Evolutionary conservation across 2,113 vertebrate species (phyloP).

Genomic region (Antechinus flavipes): DNA sequence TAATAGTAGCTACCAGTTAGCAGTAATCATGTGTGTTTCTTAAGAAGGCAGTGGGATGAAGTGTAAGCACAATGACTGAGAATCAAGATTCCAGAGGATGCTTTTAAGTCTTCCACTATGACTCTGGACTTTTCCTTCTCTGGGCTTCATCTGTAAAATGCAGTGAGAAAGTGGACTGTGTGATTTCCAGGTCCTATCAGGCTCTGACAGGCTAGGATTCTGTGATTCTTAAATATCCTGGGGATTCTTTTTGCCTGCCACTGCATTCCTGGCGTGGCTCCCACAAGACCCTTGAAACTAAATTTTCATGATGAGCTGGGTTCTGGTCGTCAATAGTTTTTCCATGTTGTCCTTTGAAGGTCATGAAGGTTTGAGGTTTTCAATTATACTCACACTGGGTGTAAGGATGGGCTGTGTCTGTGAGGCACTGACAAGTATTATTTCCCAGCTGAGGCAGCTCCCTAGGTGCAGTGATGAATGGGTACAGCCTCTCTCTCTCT

Average conservation of each 20-base stretch:
- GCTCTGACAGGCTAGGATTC: too few relatives aligned
- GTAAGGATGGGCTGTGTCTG: neutral
- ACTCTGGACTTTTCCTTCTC: neutral
- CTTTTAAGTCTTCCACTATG: neutral
- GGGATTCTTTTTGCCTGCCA: neutral
- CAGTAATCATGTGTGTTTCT: neutral
- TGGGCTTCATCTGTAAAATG: neutral
- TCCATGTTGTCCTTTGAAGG: slow-evolving; percentile 42
- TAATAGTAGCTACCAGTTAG: neutral
- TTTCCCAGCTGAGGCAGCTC: slow-evolving; percentile 18
- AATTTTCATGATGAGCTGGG: neutral
- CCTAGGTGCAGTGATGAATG: slow-evolving; percentile 49
- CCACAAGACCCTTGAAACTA: slow-evolving; percentile 11
- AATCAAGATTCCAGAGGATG: neutral
- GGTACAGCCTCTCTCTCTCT: neutral
- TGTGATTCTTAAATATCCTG: neutral
- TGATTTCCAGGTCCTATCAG: neutral
- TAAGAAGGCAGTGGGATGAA: neutral
- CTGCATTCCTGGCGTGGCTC: neutral
- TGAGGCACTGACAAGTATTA: slow-evolving; percentile 57
- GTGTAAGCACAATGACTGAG: neutral
- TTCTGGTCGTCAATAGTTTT: slow-evolving; percentile 24
- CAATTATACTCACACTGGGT: slow-evolving; percentile 8
- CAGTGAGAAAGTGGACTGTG: neutral
- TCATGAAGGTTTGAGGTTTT: slow-evolving; percentile 60